A percentile compares a stretch with the other conserved stretches of the same genome.
Evolutionary conservation across 2,888 invertebrate species (phyloP).

Genomic region (Anarsia innoxiella): DNA sequence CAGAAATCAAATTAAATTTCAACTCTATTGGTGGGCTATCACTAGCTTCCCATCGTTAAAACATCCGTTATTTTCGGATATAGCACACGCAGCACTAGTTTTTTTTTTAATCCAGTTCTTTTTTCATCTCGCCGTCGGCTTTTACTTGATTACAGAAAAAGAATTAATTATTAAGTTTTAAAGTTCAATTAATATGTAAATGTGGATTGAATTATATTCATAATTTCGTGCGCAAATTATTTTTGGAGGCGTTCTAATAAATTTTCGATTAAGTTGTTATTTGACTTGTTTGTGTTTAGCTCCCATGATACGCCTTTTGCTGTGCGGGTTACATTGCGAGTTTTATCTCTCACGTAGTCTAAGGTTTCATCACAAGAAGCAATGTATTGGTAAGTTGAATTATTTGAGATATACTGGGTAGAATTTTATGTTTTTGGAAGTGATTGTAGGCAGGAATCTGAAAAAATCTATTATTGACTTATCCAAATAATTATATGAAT

Average conservation of each 20-base stretch:
- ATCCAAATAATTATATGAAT: too few relatives aligned
- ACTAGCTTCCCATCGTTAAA: too few relatives aligned
- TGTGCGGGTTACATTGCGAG: conserved; percentile 1
- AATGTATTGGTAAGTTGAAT: conserved; percentile 2
- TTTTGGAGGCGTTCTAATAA: conserved; percentile 33
- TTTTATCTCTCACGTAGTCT: not conserved
- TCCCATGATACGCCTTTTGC: conserved; percentile 10
- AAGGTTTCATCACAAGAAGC: not conserved
- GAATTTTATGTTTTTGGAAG: too few relatives aligned
- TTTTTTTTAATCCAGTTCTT: too few relatives aligned
- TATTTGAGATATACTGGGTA: too few relatives aligned
- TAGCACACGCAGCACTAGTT: too few relatives aligned
- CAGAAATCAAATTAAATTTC: too few relatives aligned
- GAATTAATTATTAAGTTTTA: conserved; percentile 37
- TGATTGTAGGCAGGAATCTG: too few relatives aligned
- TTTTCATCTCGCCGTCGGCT: conserved; percentile 43
- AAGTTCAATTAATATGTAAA: conserved; percentile 44
- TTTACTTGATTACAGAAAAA: conserved; percentile 46
- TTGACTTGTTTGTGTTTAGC: conserved; percentile 17
- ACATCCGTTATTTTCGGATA: too few relatives aligned
- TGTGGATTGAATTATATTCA: conserved; percentile 37
- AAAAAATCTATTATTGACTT: too few relatives aligned
- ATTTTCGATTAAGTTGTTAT: conserved; percentile 48
- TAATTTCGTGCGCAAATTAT: conserved; percentile 38
- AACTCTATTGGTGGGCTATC: too few relatives aligned